Conservation (phyloP, 1,140 invertebrate genomes). For the Bombus waltoni region DNA sequence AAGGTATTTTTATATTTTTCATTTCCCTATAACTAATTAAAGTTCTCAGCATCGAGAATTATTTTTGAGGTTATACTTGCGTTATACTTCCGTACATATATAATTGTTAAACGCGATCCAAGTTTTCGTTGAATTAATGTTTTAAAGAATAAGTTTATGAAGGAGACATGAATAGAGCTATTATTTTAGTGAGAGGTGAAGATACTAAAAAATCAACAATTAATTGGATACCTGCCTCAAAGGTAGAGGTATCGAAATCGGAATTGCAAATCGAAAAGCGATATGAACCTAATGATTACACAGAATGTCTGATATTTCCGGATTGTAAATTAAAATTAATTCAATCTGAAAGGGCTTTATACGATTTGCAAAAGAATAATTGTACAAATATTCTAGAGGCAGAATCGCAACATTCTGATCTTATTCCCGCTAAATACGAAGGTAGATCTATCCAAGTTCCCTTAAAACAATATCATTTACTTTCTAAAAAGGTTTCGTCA, state of each 20-base stretch:
- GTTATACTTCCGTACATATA: not conserved
- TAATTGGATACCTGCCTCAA: slow-evolving; percentile 71
- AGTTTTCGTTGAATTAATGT: not conserved
- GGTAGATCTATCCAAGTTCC: slow-evolving; percentile 78
- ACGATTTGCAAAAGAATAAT: slow-evolving; percentile 75
- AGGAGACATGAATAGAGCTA: not conserved
- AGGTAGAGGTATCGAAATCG: slow-evolving; percentile 63
- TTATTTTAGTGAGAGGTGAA: slow-evolving; percentile 54
- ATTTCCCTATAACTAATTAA: not conserved
- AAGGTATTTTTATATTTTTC: slow-evolving; percentile 4
- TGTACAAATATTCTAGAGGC: slow-evolving; percentile 83
- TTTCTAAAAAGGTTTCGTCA: not conserved
- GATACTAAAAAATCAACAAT: slow-evolving; percentile 52
- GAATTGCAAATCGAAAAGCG: slow-evolving; percentile 46
- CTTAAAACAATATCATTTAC: not conserved
- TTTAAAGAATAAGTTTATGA: too few relatives aligned
- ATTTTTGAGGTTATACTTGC: slow-evolving; percentile 23
- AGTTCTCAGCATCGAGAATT: not conserved
- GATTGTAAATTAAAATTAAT: slow-evolving; percentile 83
- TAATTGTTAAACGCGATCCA: not conserved
- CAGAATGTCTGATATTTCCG: slow-evolving; percentile 69
- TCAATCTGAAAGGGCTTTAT: slow-evolving; percentile 73
- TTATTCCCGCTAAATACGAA: slow-evolving; percentile 89
- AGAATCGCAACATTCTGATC: slow-evolving; percentile 88
- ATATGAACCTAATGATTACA: slow-evolving; percentile 57